Evolutionary conservation across 2,113 vertebrate species (phyloP).

Genomic region (Gasterosteus nipponicus): DNA sequence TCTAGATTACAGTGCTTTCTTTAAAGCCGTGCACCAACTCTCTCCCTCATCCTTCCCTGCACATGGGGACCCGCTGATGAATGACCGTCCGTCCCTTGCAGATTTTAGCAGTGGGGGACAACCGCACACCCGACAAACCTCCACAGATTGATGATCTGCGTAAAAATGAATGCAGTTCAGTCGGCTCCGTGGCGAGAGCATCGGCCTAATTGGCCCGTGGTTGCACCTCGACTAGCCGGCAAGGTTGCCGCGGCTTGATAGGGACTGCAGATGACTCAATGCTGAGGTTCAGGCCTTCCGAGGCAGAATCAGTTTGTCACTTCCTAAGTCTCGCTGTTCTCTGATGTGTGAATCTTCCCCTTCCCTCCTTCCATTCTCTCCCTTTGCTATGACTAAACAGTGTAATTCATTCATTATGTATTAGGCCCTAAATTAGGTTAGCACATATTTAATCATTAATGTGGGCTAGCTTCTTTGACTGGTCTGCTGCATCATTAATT

Average conservation of each 20-base stretch:
- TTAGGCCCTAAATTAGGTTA: conserved; percentile 71
- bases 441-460: conserved; percentile 75
- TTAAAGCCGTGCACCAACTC: conserved; percentile 11
- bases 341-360: conserved; percentile 33
- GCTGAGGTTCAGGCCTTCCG: conserved; percentile 4
- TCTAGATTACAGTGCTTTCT: conserved; percentile 44
- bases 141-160: conserved; percentile 12
- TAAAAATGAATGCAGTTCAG: conserved; percentile 18
- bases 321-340: conserved; percentile 24
- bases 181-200: conserved; percentile 21
- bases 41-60: background rate
- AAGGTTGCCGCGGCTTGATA: conserved; percentile 18
- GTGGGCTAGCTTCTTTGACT: conserved; percentile 64
- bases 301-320: conserved; percentile 45
- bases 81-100: background rate
- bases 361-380: conserved; percentile 17
- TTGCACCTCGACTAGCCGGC: background rate
- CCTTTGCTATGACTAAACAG: conserved; percentile 47
- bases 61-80: conserved; percentile 12
- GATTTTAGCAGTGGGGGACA: conserved; percentile 25
- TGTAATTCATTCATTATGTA: conserved; percentile 71
- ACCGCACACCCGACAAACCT: background rate
- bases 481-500: conserved; percentile 70
- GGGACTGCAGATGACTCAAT: conserved; percentile 12
- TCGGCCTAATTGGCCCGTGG: conserved; percentile 28